Conservation (phyloP, 2,113 vertebrate species). For the Athene noctua region DNA sequence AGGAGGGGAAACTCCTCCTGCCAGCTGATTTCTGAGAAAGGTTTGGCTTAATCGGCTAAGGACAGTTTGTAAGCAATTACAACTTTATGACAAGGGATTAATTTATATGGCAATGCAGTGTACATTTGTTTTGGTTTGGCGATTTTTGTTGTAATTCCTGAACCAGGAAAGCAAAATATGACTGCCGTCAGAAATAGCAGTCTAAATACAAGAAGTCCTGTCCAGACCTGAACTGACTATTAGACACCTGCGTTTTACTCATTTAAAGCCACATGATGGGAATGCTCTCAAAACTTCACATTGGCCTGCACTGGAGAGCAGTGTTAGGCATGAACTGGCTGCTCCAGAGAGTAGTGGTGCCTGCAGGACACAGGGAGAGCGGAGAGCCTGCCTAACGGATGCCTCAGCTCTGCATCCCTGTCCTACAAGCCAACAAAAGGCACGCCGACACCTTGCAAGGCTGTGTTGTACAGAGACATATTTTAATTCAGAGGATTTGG, state of each 20-base stretch:
- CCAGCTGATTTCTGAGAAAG: neutral
- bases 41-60: neutral
- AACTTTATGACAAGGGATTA: neutral
- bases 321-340: neutral
- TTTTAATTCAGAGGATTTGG: neutral
- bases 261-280: neutral
- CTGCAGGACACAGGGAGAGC: neutral
- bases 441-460: neutral
- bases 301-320: neutral
- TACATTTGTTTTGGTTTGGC: neutral
- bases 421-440: neutral
- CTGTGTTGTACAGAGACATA: neutral
- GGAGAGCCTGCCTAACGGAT: neutral
- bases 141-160: neutral
- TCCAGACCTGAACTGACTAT: neutral
- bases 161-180: neutral
- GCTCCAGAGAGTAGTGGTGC: neutral
- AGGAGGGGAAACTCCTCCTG: neutral
- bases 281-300: neutral
- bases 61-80: neutral
- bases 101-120: neutral
- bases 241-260: neutral
- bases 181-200: neutral
- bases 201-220: neutral
- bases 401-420: neutral